Evolutionary conservation across 2,797 vertebrate genomes (phyloP).

Genomic region (Pogonophryne albipinna): DNA sequence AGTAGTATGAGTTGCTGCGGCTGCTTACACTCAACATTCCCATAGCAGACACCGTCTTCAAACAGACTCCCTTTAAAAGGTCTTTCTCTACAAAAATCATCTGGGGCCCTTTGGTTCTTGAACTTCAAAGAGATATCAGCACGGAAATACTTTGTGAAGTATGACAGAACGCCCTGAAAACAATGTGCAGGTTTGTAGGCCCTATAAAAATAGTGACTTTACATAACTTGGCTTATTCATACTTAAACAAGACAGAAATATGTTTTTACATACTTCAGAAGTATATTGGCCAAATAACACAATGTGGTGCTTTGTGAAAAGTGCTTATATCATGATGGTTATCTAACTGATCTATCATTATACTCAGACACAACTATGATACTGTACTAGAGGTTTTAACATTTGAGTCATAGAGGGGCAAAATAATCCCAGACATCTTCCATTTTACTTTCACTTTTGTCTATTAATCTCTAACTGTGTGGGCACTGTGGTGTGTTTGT

Average conservation of each 20-base stretch:
- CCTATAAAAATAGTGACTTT: constrained; percentile 50
- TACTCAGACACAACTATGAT: constrained; percentile 8
- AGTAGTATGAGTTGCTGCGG: constrained; percentile 26
- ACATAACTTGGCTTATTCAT: constrained; percentile 8
- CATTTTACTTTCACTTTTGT: constrained; percentile 1
- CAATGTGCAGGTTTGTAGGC: not conserved
- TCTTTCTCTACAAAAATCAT: constrained; percentile 37
- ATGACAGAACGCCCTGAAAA: constrained; percentile 31
- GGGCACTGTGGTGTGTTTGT: constrained; percentile 6
- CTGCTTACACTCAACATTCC: constrained; percentile 38
- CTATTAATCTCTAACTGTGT: constrained; percentile 23
- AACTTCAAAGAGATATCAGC: constrained; percentile 45
- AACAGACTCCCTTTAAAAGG: constrained; percentile 57
- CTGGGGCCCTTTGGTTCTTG: constrained; percentile 30
- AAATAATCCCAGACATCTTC: constrained; percentile 27
- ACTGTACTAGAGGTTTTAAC: constrained; percentile 15
- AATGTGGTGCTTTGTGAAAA: not conserved
- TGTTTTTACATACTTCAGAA: constrained; percentile 39
- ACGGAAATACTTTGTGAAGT: constrained; percentile 27
- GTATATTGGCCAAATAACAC: constrained; percentile 20
- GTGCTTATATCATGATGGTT: constrained; percentile 6
- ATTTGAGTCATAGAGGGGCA: constrained; percentile 16
- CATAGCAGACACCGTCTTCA: constrained; percentile 40
- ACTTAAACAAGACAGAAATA: constrained; percentile 35
- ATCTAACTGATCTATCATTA: not conserved